phyloP scores from a whole-genome alignment of 1,140 invertebrate species.

The Megalonaias nervosa region DNA sequence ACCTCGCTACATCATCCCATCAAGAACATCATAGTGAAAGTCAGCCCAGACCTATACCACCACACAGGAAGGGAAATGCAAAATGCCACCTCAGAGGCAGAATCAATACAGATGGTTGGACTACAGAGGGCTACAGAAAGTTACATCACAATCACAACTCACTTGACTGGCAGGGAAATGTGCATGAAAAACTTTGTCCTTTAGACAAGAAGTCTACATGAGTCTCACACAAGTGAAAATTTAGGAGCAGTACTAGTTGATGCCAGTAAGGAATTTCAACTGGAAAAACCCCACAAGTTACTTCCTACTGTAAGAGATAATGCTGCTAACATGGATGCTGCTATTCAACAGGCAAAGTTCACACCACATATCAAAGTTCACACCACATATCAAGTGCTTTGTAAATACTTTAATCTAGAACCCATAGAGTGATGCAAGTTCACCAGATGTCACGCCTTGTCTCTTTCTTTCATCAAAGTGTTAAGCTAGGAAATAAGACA shows the following conservation, averaged over 20 bases:
- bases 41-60: too few relatives aligned
- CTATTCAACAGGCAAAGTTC: conserved; percentile 24
- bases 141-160: conserved; percentile 16
- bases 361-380: conserved; percentile 20
- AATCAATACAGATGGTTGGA: conserved; percentile 13
- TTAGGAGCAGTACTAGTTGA: not conserved
- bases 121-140: conserved; percentile 7
- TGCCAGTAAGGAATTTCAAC: not conserved
- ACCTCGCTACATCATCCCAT: too few relatives aligned
- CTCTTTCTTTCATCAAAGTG: conserved; percentile 25
- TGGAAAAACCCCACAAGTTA: too few relatives aligned
- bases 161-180: conserved; percentile 15
- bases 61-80: too few relatives aligned
- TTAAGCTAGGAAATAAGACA: too few relatives aligned
- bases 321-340: not conserved
- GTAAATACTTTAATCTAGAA: conserved; percentile 37
- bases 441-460: conserved; percentile 9
- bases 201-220: conserved; percentile 5
- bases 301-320: not conserved
- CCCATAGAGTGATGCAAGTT: conserved; percentile 13
- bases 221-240: conserved; percentile 16
- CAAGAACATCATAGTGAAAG: too few relatives aligned
- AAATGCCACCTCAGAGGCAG: too few relatives aligned
- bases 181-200: not conserved
- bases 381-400: conserved; percentile 28